These are phyloP conservation scores for Pseudomyrmex dendroicus DNA, from an alignment of 1,140 invertebrate genomes.

Conservation along the genomic window DNA sequence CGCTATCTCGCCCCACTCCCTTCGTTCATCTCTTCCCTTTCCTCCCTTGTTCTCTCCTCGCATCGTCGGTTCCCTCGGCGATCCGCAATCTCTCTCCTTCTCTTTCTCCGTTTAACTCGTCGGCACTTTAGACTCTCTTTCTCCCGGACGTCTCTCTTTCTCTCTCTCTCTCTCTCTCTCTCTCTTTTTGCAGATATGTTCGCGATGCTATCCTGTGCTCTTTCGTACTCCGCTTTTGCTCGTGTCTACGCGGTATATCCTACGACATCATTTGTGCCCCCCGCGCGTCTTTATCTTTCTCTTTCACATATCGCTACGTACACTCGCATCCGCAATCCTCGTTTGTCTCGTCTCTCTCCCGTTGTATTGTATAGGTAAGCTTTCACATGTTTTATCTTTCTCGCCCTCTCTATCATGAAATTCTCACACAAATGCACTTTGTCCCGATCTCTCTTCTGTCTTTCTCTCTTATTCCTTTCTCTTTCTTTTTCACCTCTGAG, in stretches of 20 bases:
- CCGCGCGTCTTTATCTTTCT: no score
- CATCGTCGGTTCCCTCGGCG: conserved; percentile 52
- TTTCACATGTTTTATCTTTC: neutral
- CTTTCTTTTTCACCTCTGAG: neutral
- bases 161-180: conserved; percentile 6
- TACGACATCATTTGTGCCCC: no score
- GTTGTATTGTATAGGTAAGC: neutral
- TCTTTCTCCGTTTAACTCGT: neutral
- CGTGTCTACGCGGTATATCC: neutral
- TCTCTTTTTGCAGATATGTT: neutral
- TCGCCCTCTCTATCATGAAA: neutral
- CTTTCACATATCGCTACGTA: neutral
- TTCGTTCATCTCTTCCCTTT: neutral
- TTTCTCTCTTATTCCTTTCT: neutral
- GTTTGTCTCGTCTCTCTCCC: neutral
- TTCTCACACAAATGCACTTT: conserved; percentile 18
- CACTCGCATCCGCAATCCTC: conserved; percentile 30
- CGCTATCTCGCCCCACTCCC: conserved; percentile 37
- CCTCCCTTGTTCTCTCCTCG: neutral
- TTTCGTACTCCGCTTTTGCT: conserved; percentile 32
- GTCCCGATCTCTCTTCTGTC: neutral
- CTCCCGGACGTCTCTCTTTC: neutral
- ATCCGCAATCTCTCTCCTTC: conserved; percentile 47
- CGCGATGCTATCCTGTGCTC: neutral
- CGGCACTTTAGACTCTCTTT: neutral